Base-by-base conservation (phyloP, 2,888 invertebrate genomes). In the Protonemura montana region DNA sequence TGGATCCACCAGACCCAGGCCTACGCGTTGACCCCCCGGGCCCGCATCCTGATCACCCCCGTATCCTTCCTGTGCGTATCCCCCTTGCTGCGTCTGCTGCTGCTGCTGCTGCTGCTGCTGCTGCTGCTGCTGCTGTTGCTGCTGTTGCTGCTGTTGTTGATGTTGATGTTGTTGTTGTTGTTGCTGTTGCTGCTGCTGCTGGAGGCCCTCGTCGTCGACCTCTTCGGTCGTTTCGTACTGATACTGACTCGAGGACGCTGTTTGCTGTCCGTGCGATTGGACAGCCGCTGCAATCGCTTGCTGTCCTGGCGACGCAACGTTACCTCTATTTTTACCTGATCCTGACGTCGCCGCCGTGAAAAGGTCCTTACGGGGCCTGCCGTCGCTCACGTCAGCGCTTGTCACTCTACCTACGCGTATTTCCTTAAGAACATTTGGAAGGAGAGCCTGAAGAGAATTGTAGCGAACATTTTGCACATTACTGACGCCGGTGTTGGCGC, bases 291-390 rank as follows among this genome's bases (percentile, higher is more conserved):
- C 59, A 13, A 59, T 10, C 16, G 59, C n/a, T 16, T 27, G 42
- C 27, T 82, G 82, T 35, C 82, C 82, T 1, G 42, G 82, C 30
- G 81, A 81, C 81, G 81, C 81, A 10, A 82, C 82, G 21, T 25
- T n/a, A 25, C n/a, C n/a, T 35, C 21, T 35, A 42, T 16, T n/a
- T 25, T 21, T 13, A n/a, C 81, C 29, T 21, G 81, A 25, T 7
- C 21, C 35, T 7, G 35, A 30, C 35, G 82, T n/a, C 21, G 82
- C 30, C 25, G 42, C 25, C 16, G 59, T 59, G 59, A 59, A 59
- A 21, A 59, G 59, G 21, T 59, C 16, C 59, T 16, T 21, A 2
- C 59, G 59, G 21, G 59, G 59, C 59, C 59, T 10, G 1, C 16
- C 59, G 59, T 59, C 59, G 59, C 16, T 21, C 6, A 59, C 59